Base-by-base conservation (phyloP, 2,797 vertebrate genomes). In the Tapera naevia region DNA sequence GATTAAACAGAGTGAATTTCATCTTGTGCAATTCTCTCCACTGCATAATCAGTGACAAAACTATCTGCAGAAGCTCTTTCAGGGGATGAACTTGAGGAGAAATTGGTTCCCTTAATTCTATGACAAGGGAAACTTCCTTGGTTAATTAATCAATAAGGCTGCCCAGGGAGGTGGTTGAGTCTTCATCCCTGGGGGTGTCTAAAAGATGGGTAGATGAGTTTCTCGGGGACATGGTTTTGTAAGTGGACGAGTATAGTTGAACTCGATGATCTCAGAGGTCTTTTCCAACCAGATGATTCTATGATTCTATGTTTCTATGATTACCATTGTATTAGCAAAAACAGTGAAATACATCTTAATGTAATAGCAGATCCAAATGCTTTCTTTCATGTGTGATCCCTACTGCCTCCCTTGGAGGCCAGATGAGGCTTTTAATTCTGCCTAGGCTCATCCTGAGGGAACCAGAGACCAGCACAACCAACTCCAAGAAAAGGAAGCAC, bases 11-110 rank as follows among this genome's bases (percentile, higher is more conserved):
- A 39, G 39, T 41, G 39, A 58, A 72, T 48, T 18, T 48, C 67
- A 58, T 23, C 24, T 87, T 46, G 21, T 80, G n/a, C 51, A 32
- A 5, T 19, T 6, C 27, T 39, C 54, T 64, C 74, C 27, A 21
- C 43, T 32, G 17, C 25, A 17, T 25, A 50, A 3, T 2, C 1
- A 3, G 23, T 39, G 39, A 33, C 7, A 3, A 45, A 8, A 8
- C 1, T 56, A 8, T 28, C 72, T 67, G 48, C 24, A 19, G 25
- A 66, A 80, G 25, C 6, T 50, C 41, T 60, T 88, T 35, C 76
- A 71, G 35, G 19, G 8, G 6, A 22, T 54, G 23, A 39, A 33
- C 21, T 28, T 41, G 23, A 57, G 28, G 24, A 85, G 11, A 10
- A 48, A 43, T 46, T 53, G 21, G 15, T 35, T 8, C 1, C 41